These are phyloP conservation scores for Sturnira hondurensis DNA, from an alignment of 2,113 vertebrate genomes.

Conservation along the genomic window DNA sequence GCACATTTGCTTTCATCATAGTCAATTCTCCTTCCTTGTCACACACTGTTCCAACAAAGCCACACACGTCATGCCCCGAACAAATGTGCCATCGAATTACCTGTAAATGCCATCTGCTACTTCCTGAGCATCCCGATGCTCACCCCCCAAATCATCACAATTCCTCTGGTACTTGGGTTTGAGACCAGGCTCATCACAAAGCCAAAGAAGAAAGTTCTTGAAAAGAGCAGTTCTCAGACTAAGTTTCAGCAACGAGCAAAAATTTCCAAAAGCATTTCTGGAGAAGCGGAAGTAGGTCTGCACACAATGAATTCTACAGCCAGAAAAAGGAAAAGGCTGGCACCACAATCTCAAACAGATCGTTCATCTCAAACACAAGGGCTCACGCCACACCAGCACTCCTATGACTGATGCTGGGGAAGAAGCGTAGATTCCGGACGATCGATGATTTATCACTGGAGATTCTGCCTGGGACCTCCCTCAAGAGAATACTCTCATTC, in stretches of 20 bases:
- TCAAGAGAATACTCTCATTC: neutral
- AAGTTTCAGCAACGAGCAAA: neutral
- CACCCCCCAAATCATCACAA: neutral
- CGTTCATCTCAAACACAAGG: neutral
- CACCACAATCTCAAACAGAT: neutral
- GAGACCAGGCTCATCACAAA: neutral
- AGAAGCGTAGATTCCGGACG: accelerated
- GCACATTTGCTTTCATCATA: neutral
- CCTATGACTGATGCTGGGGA: neutral
- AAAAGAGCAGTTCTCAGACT: neutral
- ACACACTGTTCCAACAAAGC: neutral
- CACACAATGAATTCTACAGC: neutral
- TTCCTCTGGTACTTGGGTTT: neutral
- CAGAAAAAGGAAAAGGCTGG: neutral
- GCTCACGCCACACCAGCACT: neutral
- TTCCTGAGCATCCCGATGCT: neutral
- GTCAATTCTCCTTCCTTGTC: neutral
- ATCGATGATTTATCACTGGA: neutral
- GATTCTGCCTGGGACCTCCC: neutral
- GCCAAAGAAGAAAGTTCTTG: neutral
- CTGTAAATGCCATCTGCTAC: neutral
- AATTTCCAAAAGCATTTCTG: neutral
- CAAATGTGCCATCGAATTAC: neutral
- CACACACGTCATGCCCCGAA: neutral
- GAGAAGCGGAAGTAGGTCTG: neutral